Evolutionary conservation across 2,113 vertebrate genomes (phyloP), one percentile per base, ranked within the genome.

Genomic region (Poeciliopsis occidentalis): DNA sequence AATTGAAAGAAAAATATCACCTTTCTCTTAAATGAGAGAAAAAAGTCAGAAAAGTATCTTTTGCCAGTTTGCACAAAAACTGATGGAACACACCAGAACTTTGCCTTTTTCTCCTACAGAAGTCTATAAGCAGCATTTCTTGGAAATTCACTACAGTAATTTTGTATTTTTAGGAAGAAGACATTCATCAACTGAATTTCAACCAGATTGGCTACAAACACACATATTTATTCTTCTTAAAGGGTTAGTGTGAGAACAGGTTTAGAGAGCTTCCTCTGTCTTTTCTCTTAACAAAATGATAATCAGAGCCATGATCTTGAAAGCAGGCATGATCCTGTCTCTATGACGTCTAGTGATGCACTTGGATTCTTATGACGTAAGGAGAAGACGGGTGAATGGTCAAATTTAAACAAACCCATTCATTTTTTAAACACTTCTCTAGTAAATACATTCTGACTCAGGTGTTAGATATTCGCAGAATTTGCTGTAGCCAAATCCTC

Each of bases 171-270:
- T 74, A 77, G 74, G 60, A 73, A 73, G 60, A 62, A 64, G 79
- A 78, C 85, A 64, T 87, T 85, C 65, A 83, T 88, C 83, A 89
- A 44, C 69, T 31, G 47, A 61, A 70, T 84, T 87, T 76, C 69
- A 62, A 83, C 80, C 81, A 85, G 80, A 87, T 73, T 66, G 67
- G 87, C 88, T 86, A 88, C 88, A 88, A 87, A 89, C 88, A 88
- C 77, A 83, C 85, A 76, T 44, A 72, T 79, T 72, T 78, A 68
- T 74, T 65, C 68, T 24, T 82, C 66, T 88, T 82, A 91, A 66
- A 67, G 84, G 90, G 89, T 91, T 87, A 90, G 80, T 77, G 67
- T 87, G 84, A 87, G 85, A 86, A 86, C 85, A 31, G 83, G 79
- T 77, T 82, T 84, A 75, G 75, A 51, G 41, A 26, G 62, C 67